A percentile compares a stretch with the other conserved stretches of the same genome.
phyloP scores from a whole-genome alignment of 2,113 vertebrate species.

The Salvelinus sp. region DNA sequence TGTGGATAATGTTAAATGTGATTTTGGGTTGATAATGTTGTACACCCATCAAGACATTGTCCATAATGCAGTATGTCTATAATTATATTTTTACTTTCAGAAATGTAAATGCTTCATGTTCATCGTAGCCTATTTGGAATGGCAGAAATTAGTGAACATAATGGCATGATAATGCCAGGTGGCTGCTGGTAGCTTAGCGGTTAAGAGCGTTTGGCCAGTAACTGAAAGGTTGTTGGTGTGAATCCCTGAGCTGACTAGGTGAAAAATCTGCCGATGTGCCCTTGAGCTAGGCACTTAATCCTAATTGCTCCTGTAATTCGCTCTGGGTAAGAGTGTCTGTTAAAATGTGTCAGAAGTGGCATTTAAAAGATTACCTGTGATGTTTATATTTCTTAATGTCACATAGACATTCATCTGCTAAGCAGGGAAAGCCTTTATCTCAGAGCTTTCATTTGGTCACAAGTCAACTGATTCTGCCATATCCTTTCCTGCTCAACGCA shows the following conservation, averaged over 20 bases:
- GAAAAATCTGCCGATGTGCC: too few relatives aligned
- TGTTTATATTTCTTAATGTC: conserved; percentile 54
- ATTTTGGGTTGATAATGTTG: background rate
- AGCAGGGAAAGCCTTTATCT: background rate
- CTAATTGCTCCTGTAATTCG: background rate
- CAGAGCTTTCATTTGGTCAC: background rate
- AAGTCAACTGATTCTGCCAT: background rate
- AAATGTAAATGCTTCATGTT: background rate
- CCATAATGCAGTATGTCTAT: background rate
- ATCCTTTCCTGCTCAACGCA: background rate
- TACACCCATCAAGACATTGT: background rate
- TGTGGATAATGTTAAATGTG: background rate
- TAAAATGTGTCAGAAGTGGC: conserved; percentile 26
- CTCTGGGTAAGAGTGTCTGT: background rate
- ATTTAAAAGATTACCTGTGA: conserved; percentile 42
- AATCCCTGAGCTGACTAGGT: too few relatives aligned
- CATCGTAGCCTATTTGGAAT: background rate
- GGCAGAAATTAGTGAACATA: conserved; percentile 15
- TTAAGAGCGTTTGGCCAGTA: too few relatives aligned
- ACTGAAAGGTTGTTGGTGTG: too few relatives aligned
- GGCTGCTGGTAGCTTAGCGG: too few relatives aligned
- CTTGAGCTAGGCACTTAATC: background rate
- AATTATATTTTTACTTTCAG: background rate
- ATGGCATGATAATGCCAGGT: conserved; percentile 26
- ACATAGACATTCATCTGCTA: background rate